Evolutionary conservation across 2,888 invertebrate species (phyloP), one percentile per base, ranked within the genome.

Genomic region (Drosophila merina): DNA sequence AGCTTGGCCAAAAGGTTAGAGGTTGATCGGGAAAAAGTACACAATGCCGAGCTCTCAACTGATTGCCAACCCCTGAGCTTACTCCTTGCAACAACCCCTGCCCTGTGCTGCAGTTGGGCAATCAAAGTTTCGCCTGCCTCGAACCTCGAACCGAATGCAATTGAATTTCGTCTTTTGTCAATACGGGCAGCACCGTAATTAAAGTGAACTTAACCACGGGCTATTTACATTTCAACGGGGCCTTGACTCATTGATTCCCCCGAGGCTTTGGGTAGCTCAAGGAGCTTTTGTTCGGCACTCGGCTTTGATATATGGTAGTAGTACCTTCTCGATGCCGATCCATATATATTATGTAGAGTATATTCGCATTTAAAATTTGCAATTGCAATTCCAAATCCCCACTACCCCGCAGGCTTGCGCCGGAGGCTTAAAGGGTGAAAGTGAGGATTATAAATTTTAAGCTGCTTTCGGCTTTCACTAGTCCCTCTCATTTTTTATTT

Each of bases 401-500:
- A 45, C 36, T 55, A 58, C 38, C 25, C 47, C 54, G 49, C 28
- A 58, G 44, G 14, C 56, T 25, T 36, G 12, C 14, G 66, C 58
- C 57, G 28, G 12, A 57, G 72, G 82, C 80, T 78, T 78, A 80
- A 80, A 75, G 81, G 81, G 86, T 75, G 86, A 84, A 85, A 85
- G 85, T 84, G 75, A 73, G 84, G 86, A 86, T 87, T 87, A 88
- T 82, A 87, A 76, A 71, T 88, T 84, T 79, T 86, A 88, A 86
- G 76, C 86, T 70, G 75, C 76, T 86, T 88, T 88, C 81, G 79
- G 79, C 77, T 79, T 78, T 80, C 67, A 64, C 62, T 71, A 63
- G 49, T 57, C 52, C 59, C 67, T 50, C 66, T 62, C 55, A 48
- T 73, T 76, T 80, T 76, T 76, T 79, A 76, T 81, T 81, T 82